Evolutionary conservation across 1,140 invertebrate species (phyloP).

Genomic region (Drosophila guanche): DNA sequence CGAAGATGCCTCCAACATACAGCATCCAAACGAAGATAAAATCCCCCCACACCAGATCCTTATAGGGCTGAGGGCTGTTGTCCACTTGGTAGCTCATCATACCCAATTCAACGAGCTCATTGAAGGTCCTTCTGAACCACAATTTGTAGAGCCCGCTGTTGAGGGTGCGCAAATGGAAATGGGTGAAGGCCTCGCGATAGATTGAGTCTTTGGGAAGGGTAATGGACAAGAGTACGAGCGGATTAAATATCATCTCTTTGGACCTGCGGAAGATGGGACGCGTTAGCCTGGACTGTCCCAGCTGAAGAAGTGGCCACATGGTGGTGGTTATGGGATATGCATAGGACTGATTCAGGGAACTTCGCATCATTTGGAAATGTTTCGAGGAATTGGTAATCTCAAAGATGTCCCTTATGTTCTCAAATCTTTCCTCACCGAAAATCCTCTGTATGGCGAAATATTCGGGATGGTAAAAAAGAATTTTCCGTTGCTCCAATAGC

Average conservation of each 20-base stretch:
- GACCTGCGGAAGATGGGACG: constrained; percentile 45
- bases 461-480: not conserved
- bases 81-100: constrained; percentile 9
- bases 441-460: not conserved
- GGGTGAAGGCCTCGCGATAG: constrained; percentile 18
- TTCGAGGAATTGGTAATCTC: not conserved
- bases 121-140: constrained; percentile 37
- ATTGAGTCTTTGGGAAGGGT: constrained; percentile 35
- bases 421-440: not conserved
- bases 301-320: constrained; percentile 47
- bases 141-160: constrained; percentile 28
- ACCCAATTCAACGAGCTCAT: constrained; percentile 13
- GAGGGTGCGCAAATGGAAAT: not conserved
- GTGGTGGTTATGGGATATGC: constrained; percentile 55
- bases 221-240: constrained; percentile 6
- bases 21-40: constrained; percentile 8
- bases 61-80: not conserved
- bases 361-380: constrained; percentile 28
- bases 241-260: constrained; percentile 16
- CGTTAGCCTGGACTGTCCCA: constrained; percentile 16
- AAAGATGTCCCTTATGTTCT: constrained; percentile 9
- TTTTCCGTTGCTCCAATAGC: constrained; percentile 1
- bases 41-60: constrained; percentile 19
- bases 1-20: not conserved
- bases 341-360: constrained; percentile 30